Conservation (phyloP, 2,888 invertebrate genomes). For the Ornithoptera alexandrae region DNA sequence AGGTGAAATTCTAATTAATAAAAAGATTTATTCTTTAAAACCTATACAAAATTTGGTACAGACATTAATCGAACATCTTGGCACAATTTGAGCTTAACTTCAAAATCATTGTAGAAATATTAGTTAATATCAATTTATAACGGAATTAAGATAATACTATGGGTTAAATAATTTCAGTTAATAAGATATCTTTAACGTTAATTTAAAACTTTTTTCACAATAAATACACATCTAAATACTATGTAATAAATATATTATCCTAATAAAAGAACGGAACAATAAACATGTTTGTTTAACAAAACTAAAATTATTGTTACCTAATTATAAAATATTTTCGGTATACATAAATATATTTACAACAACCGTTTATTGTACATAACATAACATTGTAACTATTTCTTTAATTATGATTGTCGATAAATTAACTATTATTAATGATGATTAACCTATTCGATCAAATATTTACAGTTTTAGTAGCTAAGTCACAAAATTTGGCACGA, state of each 20-base stretch:
- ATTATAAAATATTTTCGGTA: not conserved
- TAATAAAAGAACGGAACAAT: not conserved
- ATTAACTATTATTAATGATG: slow-evolving; percentile 8
- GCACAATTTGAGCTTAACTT: slow-evolving; percentile 19
- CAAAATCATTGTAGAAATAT: slow-evolving; percentile 15
- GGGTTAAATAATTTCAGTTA: not conserved
- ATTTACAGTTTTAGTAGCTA: slow-evolving; percentile 17
- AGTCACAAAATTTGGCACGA: slow-evolving; percentile 17
- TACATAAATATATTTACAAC: slow-evolving; percentile 17
- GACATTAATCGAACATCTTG: slow-evolving; percentile 18
- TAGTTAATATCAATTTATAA: not conserved
- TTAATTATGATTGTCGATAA: not conserved
- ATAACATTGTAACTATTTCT: not conserved
- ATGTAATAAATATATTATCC: not conserved
- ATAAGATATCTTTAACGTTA: not conserved
- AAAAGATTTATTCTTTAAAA: slow-evolving; percentile 23
- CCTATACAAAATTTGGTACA: slow-evolving; percentile 18
- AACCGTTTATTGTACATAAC: not conserved
- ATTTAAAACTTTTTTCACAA: not conserved
- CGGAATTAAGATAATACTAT: not conserved
- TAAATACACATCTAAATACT: not conserved
- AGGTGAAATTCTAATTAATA: slow-evolving; percentile 23
- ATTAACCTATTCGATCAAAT: slow-evolving; percentile 10
- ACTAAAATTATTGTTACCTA: not conserved
- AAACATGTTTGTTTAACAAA: not conserved